Conservation (phyloP, 2,888 invertebrate species). For the Zygothrica quintamaculata region DNA sequence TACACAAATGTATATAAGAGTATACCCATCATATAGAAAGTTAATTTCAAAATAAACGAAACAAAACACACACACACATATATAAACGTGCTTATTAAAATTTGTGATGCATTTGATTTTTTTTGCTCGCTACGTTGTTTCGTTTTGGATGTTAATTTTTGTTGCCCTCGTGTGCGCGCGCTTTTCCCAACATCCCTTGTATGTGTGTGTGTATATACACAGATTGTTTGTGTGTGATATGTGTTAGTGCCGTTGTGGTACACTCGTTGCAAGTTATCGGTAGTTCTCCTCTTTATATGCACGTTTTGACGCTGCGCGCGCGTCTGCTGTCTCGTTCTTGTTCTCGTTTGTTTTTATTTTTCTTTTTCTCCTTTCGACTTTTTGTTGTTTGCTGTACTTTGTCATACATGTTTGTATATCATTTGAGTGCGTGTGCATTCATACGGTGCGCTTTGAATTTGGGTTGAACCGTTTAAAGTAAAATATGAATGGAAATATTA, state of each 20-base stretch:
- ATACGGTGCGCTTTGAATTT: constrained; percentile 32
- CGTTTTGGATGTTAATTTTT: constrained; percentile 56
- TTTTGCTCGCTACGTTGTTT: constrained; percentile 49
- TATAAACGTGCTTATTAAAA: constrained; percentile 6
- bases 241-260: constrained; percentile 33
- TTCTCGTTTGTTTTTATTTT: constrained; percentile 78
- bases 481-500: constrained; percentile 20
- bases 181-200: constrained; percentile 63
- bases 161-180: constrained; percentile 77
- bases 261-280: constrained; percentile 58
- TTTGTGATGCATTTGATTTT: constrained; percentile 36
- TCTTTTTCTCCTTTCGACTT: constrained; percentile 76
- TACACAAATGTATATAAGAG: constrained; percentile 53
- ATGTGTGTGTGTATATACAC: constrained; percentile 34
- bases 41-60: constrained; percentile 59
- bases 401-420: constrained; percentile 50
- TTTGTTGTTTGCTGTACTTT: constrained; percentile 82
- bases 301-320: constrained; percentile 65
- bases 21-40: too few species aligned
- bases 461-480: constrained; percentile 30
- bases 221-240: constrained; percentile 32
- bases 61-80: constrained; percentile 4
- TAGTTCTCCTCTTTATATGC: constrained; percentile 54
- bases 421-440: constrained; percentile 14
- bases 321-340: constrained; percentile 68